Percentiles rank a stretch among this genome's conserved stretches.
Evolutionary conservation across 1,140 invertebrate species (phyloP).

Genomic region (Stenopsyche tienmushanensis): DNA sequence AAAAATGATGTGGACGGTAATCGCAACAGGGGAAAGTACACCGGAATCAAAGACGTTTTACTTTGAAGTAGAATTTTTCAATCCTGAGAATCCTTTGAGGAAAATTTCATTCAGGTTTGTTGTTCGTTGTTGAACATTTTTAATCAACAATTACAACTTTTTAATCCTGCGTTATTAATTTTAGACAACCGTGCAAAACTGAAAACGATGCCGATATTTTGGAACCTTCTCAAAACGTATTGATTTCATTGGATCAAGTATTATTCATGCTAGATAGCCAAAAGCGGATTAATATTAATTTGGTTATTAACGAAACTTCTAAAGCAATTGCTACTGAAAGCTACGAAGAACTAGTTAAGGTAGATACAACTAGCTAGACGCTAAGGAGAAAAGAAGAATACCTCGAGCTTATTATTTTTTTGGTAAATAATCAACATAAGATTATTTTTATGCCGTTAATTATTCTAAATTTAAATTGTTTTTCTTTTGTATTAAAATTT

Average conservation of each 20-base stretch:
- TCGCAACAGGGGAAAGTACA: conserved; percentile 49
- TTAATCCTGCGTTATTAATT: too few species aligned
- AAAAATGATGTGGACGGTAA: conserved; percentile 57
- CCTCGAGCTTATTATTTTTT: too few species aligned
- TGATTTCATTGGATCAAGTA: conserved; percentile 56
- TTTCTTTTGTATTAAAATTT: background rate
- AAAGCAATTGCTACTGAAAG: too few species aligned
- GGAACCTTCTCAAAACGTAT: conserved; percentile 54
- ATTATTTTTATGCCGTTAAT: too few species aligned
- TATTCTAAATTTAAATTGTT: background rate
- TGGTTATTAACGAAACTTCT: conserved; percentile 25
- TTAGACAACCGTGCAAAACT: conserved; percentile 48
- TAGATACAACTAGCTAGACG: too few species aligned
- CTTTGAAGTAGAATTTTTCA: conserved; percentile 54
- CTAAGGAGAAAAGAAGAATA: too few species aligned
- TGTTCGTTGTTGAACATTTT: too few species aligned
- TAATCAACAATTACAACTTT: too few species aligned
- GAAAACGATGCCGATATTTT: conserved; percentile 55
- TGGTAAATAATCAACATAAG: too few species aligned
- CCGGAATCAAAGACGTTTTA: conserved; percentile 46
- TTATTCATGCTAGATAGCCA: conserved; percentile 55
- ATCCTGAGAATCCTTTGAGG: conserved; percentile 50
- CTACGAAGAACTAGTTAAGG: too few species aligned
- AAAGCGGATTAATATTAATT: conserved; percentile 40
- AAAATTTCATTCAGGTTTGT: conserved; percentile 52